A percentile compares a stretch with the other conserved stretches of the same genome.
Conservation (phyloP, 2,797 vertebrate genomes). For the Tamandua tetradactyla region DNA sequence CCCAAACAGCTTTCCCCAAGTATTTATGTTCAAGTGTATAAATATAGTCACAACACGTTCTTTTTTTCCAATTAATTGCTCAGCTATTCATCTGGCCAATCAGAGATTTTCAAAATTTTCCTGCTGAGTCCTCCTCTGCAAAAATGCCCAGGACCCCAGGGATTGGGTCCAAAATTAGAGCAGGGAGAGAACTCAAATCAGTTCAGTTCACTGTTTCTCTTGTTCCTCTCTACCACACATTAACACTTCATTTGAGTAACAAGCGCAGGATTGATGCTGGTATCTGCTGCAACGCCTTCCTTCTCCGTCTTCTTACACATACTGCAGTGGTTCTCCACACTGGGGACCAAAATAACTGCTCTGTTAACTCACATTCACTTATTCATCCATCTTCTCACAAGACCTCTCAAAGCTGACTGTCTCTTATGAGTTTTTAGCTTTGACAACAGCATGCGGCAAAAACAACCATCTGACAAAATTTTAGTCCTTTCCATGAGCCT, state of each 20-base stretch:
- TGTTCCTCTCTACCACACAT: neutral
- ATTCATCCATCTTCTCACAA: neutral
- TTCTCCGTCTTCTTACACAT: neutral
- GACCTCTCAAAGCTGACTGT: neutral
- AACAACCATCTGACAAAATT: neutral
- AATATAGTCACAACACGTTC: neutral
- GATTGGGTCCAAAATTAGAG: neutral
- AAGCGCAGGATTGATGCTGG: rapidly evolving
- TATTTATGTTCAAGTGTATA: neutral
- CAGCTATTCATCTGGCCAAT: neutral
- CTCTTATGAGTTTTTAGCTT: neutral
- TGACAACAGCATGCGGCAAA: neutral
- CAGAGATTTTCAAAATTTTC: neutral
- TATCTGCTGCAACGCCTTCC: neutral
- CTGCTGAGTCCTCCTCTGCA: neutral
- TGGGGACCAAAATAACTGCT: neutral
- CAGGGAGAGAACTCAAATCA: neutral
- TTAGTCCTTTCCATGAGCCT: neutral
- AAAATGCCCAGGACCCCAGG: neutral
- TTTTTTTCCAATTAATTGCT: neutral
- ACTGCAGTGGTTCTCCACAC: rapidly evolving
- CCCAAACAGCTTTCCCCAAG: neutral
- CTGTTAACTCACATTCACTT: neutral
- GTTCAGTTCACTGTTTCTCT: neutral
- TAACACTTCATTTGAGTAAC: neutral